phyloP scores from a whole-genome alignment of 2,797 vertebrate species.

The Peromyscus attwateri region DNA sequence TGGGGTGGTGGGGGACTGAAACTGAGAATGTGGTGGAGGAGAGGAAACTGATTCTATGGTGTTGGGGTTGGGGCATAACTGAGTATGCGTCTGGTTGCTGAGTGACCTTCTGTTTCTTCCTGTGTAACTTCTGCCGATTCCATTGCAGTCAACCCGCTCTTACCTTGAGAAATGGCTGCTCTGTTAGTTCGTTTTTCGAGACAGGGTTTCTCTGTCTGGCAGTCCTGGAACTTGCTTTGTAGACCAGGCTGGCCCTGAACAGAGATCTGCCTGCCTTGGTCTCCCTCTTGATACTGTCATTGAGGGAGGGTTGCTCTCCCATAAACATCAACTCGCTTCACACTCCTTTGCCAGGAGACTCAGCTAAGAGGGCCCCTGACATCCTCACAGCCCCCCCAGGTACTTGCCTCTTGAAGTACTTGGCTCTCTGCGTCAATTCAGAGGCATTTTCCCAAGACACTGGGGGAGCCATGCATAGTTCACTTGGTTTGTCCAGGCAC shows the following conservation, averaged over 20 bases:
- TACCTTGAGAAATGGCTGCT: background rate
- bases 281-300: no score
- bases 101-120: background rate
- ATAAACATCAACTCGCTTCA: background rate
- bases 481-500: background rate
- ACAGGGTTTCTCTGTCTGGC: background rate
- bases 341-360: background rate
- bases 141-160: accelerated
- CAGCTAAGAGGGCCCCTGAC: background rate
- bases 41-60: background rate
- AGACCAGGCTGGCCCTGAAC: background rate
- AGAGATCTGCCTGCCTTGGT: background rate
- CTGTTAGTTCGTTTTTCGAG: background rate
- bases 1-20: background rate
- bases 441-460: background rate
- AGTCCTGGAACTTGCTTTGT: background rate
- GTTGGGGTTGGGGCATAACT: background rate
- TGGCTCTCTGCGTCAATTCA: background rate
- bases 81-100: background rate
- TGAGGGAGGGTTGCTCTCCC: no score
- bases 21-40: background rate
- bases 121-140: accelerated
- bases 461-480: background rate
- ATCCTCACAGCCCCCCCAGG: background rate
- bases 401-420: background rate